Conservation (phyloP, 2,797 vertebrate genomes). For the Varecia variegata region DNA sequence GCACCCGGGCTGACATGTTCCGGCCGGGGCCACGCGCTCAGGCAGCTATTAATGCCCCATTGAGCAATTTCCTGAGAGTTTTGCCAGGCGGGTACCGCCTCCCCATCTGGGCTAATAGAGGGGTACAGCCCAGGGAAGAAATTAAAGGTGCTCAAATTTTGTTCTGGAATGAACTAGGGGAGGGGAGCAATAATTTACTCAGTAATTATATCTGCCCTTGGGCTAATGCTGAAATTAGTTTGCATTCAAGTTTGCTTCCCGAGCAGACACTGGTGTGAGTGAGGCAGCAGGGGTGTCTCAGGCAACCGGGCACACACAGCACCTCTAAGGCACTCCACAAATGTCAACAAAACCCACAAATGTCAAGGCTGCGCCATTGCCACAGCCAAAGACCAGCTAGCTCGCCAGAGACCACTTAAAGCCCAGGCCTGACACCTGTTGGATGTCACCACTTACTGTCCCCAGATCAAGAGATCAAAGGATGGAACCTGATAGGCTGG, state of each 20-base stretch:
- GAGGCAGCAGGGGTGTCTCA: fast-evolving
- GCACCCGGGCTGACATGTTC: not conserved
- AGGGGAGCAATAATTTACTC: not conserved
- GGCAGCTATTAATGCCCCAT: not conserved
- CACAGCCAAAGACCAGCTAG: not conserved
- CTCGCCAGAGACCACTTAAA: not conserved
- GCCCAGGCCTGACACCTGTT: not conserved
- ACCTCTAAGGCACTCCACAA: not conserved
- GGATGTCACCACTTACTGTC: not conserved
- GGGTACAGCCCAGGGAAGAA: constrained; percentile 17
- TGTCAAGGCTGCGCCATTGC: fast-evolving
- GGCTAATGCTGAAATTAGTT: not conserved
- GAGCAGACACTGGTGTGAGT: not conserved
- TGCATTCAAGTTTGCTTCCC: not conserved
- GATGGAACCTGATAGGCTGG: not conserved
- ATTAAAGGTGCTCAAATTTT: not conserved
- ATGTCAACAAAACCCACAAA: not conserved
- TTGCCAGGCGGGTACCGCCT: not conserved
- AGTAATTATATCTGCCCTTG: not conserved
- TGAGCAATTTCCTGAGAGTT: constrained; percentile 34
- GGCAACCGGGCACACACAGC: fast-evolving
- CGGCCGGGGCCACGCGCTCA: not conserved
- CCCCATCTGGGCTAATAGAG: not conserved
- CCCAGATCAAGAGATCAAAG: constrained; percentile 35
- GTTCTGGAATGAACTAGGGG: not conserved